Evolutionary conservation across 2,797 vertebrate genomes (phyloP).

Genomic region (Acrocephalus scirpaceus): DNA sequence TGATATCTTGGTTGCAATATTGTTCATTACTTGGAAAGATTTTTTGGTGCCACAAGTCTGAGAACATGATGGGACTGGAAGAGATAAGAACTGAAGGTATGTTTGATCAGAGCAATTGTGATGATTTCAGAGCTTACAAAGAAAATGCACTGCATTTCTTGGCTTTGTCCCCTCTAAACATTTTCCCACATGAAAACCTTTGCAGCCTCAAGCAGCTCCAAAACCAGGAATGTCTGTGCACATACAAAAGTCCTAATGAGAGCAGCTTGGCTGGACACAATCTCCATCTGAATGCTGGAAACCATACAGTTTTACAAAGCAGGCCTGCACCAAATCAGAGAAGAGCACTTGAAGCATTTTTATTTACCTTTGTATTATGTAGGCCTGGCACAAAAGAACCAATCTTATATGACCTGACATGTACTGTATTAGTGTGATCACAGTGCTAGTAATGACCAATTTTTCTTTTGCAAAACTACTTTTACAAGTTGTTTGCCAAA

Average conservation of each 20-base stretch:
- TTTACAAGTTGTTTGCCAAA: not conserved
- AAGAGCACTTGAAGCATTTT: not conserved
- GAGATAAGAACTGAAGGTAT: not conserved
- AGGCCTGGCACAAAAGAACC: not conserved
- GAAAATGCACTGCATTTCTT: not conserved
- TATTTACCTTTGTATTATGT: not conserved
- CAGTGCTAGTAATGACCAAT: not conserved
- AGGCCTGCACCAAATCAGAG: not conserved
- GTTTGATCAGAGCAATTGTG: not conserved
- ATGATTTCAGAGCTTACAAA: not conserved
- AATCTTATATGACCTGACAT: not conserved
- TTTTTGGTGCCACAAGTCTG: not conserved
- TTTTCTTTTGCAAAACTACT: not conserved
- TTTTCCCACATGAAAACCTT: not conserved
- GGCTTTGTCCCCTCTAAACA: not conserved
- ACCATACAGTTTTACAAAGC: not conserved
- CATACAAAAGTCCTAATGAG: not conserved
- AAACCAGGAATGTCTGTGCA: not conserved
- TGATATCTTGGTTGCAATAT: not conserved
- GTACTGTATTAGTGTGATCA: not conserved
- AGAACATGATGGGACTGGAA: not conserved
- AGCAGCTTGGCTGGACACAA: not conserved
- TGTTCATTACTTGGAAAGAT: not conserved
- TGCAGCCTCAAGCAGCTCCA: not conserved
- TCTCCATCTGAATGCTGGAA: not conserved